Conservation (phyloP, 2,797 vertebrate genomes). For the Scleropages formosus region DNA sequence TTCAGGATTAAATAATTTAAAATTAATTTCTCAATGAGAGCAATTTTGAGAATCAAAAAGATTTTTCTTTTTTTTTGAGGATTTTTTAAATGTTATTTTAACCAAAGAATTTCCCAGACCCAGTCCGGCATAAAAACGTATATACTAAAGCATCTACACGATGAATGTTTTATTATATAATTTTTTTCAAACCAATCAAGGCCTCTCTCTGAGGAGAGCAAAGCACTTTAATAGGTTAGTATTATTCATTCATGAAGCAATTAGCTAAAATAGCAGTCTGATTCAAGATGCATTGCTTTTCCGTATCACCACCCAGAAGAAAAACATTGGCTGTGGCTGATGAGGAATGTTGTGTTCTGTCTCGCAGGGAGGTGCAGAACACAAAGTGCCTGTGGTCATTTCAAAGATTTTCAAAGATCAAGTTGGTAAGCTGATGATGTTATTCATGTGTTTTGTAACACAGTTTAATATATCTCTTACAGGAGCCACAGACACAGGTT, state of each 20-base stretch:
- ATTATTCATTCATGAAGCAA: slow-evolving; percentile 34
- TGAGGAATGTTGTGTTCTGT: slow-evolving; percentile 41
- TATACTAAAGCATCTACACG: neutral
- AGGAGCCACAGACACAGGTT: too few species aligned
- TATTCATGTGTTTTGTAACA: slow-evolving; percentile 38
- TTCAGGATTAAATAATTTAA: too few species aligned
- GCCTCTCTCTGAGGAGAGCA: neutral
- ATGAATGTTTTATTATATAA: neutral
- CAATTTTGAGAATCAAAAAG: too few species aligned
- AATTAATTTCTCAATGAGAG: too few species aligned
- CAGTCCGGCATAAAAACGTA: neutral
- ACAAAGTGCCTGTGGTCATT: slow-evolving; percentile 90
- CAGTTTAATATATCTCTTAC: too few species aligned
- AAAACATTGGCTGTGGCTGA: slow-evolving; percentile 3
- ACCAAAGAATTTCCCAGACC: too few species aligned
- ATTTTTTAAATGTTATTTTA: too few species aligned
- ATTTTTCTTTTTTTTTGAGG: too few species aligned
- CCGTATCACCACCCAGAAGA: slow-evolving; percentile 8
- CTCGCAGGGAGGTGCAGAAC: slow-evolving; percentile 88
- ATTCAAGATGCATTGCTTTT: slow-evolving; percentile 28
- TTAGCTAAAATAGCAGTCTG: slow-evolving; percentile 25
- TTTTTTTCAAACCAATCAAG: too few species aligned
- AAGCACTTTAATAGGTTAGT: slow-evolving; percentile 2
- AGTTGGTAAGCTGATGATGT: slow-evolving; percentile 78
- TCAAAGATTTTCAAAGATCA: slow-evolving; percentile 95